Evolutionary conservation across 2,888 invertebrate genomes (phyloP), one percentile per base, ranked within the genome.

Genomic region (Drosophila borborema): DNA sequence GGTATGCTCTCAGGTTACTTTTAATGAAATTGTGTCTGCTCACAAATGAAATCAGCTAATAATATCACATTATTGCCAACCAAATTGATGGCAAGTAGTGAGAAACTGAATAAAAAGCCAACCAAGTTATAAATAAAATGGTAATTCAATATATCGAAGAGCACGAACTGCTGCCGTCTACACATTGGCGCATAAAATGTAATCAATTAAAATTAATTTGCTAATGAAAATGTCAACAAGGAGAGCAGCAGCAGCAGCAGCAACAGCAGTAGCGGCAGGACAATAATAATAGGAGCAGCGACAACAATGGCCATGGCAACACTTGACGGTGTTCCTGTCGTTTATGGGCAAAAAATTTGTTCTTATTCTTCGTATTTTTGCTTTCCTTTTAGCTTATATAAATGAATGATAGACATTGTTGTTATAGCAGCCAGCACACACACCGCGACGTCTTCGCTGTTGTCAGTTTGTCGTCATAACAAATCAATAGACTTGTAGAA

Each of bases 181-280:
- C 72, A 80, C 80, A 74, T 74, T 82, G 78, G 64, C 76, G 80
- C 81, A 85, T 85, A 85, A 85, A 85, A 84, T 85, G 84, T 86
- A 85, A 86, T 85, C 83, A 85, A 85, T 85, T 85, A 85, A 85
- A 85, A 85, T 86, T 83, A 85, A 85, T 85, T 85, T 86, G 83
- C 86, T 85, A 85, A 85, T 85, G 85, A 85, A 85, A 85, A 83
- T 74, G 86, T 85, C 85, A 86, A 81, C 86, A 81, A 83, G 81
- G 40, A 75, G 64, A 31, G 40, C 41, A 55, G n/a, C 23, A 41
- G 46, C 61, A 67, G 7, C 56, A 61, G 58, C 55, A 60, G 20
- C 46, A 54, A 9, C 54, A 51, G 38, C 41, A 28, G 63, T 34
- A 7, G 48, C 49, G 40, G 55, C 60, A 28, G 28, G 58, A 66